Evolutionary conservation across 2,888 invertebrate species (phyloP).

Genomic region (Sminthurinus aureus): DNA sequence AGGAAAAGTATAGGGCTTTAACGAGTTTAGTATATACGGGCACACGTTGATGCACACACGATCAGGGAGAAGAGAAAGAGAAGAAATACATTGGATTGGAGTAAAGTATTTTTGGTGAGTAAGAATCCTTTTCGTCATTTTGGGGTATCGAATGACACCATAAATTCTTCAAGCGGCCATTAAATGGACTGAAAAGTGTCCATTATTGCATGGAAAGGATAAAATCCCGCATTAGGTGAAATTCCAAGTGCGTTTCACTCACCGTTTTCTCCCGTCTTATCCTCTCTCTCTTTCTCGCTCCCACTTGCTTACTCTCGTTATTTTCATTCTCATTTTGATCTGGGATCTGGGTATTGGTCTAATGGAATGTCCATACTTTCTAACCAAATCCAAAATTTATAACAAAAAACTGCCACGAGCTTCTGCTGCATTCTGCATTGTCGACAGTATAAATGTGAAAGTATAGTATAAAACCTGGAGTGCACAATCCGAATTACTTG

Average conservation of each 20-base stretch:
- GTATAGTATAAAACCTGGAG: no score
- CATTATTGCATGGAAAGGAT: slow-evolving; percentile 57
- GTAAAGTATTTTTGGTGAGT: slow-evolving; percentile 34
- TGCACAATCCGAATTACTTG: neutral
- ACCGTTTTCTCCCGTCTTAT: slow-evolving; percentile 24
- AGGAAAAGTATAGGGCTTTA: neutral
- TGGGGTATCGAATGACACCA: slow-evolving; percentile 56
- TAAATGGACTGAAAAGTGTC: slow-evolving; percentile 60
- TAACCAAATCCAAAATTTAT: slow-evolving; percentile 39
- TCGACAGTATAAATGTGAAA: no score
- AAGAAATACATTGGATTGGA: slow-evolving; percentile 18
- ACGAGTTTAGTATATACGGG: no score
- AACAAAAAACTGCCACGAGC: neutral
- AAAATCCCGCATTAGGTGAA: slow-evolving; percentile 51
- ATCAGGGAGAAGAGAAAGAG: neutral
- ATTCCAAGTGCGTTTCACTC: slow-evolving; percentile 43
- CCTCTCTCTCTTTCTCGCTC: neutral
- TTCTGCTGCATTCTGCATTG: neutral
- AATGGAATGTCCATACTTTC: slow-evolving; percentile 26
- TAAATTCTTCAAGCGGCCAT: slow-evolving; percentile 59
- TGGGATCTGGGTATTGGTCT: neutral
- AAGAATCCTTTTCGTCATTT: slow-evolving; percentile 57
- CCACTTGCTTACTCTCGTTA: neutral
- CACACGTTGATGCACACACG: neutral
- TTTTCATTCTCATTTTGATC: neutral